These are phyloP conservation scores for Arctia plantaginis DNA, from an alignment of 2,888 invertebrate species.

Conservation along the genomic window DNA sequence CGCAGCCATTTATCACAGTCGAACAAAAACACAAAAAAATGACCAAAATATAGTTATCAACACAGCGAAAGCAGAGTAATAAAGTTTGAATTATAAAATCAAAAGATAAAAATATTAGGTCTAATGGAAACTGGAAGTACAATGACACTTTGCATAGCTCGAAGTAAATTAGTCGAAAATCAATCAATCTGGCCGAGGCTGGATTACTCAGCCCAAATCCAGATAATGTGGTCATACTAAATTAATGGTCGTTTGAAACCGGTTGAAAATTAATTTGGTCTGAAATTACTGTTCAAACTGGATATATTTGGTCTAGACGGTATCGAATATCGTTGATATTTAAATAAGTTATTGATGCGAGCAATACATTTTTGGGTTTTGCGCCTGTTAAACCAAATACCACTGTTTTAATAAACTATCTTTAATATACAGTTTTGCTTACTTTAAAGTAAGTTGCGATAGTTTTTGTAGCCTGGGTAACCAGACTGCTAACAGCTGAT, in stretches of 20 bases:
- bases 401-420: neutral
- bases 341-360: neutral
- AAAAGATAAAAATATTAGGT: neutral
- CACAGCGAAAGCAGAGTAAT: neutral
- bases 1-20: too few species aligned
- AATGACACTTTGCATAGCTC: slow-evolving; percentile 21
- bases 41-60: neutral
- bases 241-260: slow-evolving; percentile 16
- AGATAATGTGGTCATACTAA: slow-evolving; percentile 24
- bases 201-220: slow-evolving; percentile 18
- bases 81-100: neutral
- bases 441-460: neutral
- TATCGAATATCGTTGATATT: neutral
- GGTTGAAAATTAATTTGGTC: slow-evolving; percentile 16
- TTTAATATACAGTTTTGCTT: neutral
- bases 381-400: neutral
- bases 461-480: neutral
- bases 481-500: too few species aligned
- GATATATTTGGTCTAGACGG: slow-evolving; percentile 12
- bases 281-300: slow-evolving; percentile 1
- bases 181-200: slow-evolving; percentile 21
- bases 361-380: neutral
- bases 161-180: slow-evolving; percentile 16
- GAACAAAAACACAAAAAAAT: too few species aligned
- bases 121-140: neutral